Evolutionary conservation across 2,797 vertebrate genomes (phyloP).

Genomic region (Chiloscyllium punctatum): DNA sequence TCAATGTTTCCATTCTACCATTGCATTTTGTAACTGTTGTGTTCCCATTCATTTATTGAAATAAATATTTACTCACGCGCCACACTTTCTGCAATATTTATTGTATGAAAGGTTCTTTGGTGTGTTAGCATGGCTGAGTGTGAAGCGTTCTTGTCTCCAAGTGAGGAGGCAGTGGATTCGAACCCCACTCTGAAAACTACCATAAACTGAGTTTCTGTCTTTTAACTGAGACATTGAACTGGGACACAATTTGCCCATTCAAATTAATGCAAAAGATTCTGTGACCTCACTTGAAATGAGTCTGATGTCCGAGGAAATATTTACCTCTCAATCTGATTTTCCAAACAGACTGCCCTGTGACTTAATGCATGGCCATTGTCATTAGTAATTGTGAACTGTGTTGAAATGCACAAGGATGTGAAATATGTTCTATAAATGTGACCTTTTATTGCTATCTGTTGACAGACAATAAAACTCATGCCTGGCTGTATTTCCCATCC

Average conservation of each 20-base stretch:
- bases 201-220: too few relatives aligned
- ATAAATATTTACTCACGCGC: neutral
- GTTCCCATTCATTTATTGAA: neutral
- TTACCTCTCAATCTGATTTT: neutral
- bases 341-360: neutral
- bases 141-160: too few relatives aligned
- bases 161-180: neutral
- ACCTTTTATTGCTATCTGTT: slow-evolving; percentile 37
- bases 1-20: neutral
- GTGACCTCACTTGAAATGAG: neutral
- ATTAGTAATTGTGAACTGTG: too few relatives aligned
- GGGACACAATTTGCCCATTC: neutral
- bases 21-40: neutral
- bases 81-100: neutral
- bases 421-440: neutral
- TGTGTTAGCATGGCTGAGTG: neutral
- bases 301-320: neutral
- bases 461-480: neutral
- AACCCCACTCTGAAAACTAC: neutral
- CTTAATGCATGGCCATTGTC: neutral
- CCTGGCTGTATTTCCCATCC: slow-evolving; percentile 32
- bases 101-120: neutral
- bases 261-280: neutral
- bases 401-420: too few relatives aligned
- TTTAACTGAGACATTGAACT: neutral